Percentiles rank a stretch among this genome's conserved stretches.
Conservation (phyloP, 2,888 invertebrate genomes). For the Cerceris rybyensis region DNA sequence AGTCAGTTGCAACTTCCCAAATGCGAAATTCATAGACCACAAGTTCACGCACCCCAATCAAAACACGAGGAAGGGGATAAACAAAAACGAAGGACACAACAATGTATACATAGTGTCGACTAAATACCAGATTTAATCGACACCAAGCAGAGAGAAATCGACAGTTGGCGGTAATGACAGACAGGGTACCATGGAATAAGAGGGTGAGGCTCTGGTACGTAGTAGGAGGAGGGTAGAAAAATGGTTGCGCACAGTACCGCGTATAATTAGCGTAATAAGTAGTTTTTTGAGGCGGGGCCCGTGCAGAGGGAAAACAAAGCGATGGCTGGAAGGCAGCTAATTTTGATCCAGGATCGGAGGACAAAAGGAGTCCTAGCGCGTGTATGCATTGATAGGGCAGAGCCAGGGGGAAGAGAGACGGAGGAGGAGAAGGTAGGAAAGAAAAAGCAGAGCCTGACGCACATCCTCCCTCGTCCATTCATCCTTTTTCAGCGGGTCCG, state of each 20-base stretch:
- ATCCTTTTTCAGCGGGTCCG: constrained; percentile 68
- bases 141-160: constrained; percentile 67
- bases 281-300: constrained; percentile 77
- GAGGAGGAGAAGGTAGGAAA: constrained; percentile 44
- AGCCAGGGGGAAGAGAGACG: constrained; percentile 13
- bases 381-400: constrained; percentile 46
- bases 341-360: constrained; percentile 73
- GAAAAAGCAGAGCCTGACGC: constrained; percentile 64
- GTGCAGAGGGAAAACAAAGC: constrained; percentile 78
- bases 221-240: constrained; percentile 35
- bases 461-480: constrained; percentile 79
- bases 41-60: constrained; percentile 16
- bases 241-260: constrained; percentile 66
- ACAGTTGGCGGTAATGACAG: constrained; percentile 78
- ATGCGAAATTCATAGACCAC: constrained; percentile 22
- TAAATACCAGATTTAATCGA: constrained; percentile 68
- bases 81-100: constrained; percentile 23
- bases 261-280: constrained; percentile 81
- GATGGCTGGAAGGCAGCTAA: constrained; percentile 79
- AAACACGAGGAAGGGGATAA: constrained; percentile 18
- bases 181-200: constrained; percentile 51
- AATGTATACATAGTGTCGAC: constrained; percentile 58
- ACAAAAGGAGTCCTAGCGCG: constrained; percentile 71
- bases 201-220: constrained; percentile 26
- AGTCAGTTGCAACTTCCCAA: neutral